Percentiles rank a stretch among this genome's conserved stretches.
Evolutionary conservation across 1,140 invertebrate genomes (phyloP).

Genomic region (Scylla paramamosain): DNA sequence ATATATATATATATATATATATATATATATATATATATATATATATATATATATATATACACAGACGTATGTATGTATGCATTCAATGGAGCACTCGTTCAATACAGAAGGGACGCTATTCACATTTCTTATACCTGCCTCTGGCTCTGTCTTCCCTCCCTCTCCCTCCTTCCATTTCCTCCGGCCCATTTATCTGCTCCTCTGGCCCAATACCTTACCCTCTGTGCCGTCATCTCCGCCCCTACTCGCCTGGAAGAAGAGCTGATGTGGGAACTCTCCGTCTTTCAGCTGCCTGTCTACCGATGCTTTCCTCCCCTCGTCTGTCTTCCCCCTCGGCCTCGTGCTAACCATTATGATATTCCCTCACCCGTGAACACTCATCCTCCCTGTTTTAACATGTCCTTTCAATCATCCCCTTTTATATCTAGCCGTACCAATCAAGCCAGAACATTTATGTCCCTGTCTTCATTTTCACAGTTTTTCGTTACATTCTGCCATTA

Average conservation of each 20-base stretch:
- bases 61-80: slow-evolving; percentile 29
- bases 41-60: slow-evolving; percentile 63
- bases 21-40: slow-evolving; percentile 60
- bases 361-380: too few relatives aligned
- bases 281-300: background rate
- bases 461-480: too few relatives aligned
- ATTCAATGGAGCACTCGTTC: background rate
- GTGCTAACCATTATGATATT: background rate
- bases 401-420: too few relatives aligned
- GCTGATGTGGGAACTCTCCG: background rate
- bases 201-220: background rate
- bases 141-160: background rate
- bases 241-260: slow-evolving; percentile 8
- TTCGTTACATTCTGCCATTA: too few relatives aligned
- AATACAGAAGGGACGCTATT: background rate
- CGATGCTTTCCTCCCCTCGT: too few relatives aligned
- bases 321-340: background rate
- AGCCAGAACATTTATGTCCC: too few relatives aligned
- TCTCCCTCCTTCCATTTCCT: background rate
- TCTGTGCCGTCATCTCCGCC: background rate
- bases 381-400: too few relatives aligned
- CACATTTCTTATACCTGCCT: background rate
- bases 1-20: slow-evolving; percentile 66
- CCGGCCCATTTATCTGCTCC: background rate
- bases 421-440: too few relatives aligned